phyloP scores from a whole-genome alignment of 2,113 vertebrate species.

The Brachypteracias leptosomus region DNA sequence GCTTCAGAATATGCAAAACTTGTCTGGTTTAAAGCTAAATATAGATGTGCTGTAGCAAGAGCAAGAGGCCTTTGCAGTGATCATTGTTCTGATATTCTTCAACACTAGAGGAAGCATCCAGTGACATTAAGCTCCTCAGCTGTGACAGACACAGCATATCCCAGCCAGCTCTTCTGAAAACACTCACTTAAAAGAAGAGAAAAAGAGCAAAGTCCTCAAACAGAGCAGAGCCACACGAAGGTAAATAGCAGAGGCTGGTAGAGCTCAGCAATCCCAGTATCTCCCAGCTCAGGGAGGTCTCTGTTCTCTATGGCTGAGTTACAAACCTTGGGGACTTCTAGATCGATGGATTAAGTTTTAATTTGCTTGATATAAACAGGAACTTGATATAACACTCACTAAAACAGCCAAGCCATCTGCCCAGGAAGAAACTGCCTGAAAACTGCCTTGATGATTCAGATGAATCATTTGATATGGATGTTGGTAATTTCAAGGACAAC shows the following conservation, averaged over 20 bases:
- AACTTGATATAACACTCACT: not conserved
- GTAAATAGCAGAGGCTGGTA: not conserved
- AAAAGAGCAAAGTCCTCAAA: not conserved
- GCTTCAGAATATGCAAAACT: not conserved
- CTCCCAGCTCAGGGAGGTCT: not conserved
- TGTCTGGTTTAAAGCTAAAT: not conserved
- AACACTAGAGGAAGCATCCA: not conserved
- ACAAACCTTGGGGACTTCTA: not conserved
- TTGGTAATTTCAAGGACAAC: not conserved
- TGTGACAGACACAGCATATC: not conserved
- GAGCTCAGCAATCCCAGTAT: not conserved
- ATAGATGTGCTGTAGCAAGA: not conserved
- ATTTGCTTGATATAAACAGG: not conserved
- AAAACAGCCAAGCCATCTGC: not conserved
- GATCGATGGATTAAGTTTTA: not conserved
- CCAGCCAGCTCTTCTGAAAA: not conserved
- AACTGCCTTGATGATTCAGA: not conserved
- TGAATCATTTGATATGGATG: not conserved
- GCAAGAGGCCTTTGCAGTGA: not conserved
- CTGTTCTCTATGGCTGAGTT: not conserved
- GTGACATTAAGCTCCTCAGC: not conserved
- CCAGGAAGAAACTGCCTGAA: not conserved
- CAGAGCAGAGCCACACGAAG: not conserved
- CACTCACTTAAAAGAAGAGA: not conserved
- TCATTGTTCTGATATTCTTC: not conserved